Evolutionary conservation across 2,888 invertebrate genomes (phyloP), one percentile per base, ranked within the genome.

Genomic region (Troides aeacus): DNA sequence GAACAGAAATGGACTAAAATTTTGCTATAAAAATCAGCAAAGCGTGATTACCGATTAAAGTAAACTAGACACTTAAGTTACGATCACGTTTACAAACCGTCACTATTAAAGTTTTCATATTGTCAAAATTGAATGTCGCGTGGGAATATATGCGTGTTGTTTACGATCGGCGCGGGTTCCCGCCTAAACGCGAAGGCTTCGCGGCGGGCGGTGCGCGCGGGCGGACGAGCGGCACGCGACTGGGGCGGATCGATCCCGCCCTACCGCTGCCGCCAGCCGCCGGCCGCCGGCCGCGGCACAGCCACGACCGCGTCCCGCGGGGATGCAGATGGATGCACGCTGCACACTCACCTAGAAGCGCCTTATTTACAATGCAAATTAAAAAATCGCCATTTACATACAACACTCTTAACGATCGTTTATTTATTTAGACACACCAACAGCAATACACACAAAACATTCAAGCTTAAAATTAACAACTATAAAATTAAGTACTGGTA

Each of bases 321-420:
- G 92, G 91, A 90, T 92, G 91, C 90, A 89, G 90, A 88, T 90
- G 90, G 88, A 88, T 77, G 83, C 78, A 79, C 76, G 74, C 71
- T 68, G 69, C 70, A 74, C 63, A 59, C n/a, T 12, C 18, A 17
- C 10, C 70, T 71, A 23, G 70, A 71, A 50, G 70, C 60, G 75
- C 73, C 67, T n/a, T 23, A n/a, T 61, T 42, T 58, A 10, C 15
- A 24, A 23, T 24, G 23, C 17, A 8, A 60, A 30, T 60, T 60
- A 36, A 36, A 30, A 60, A 60, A 30, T 30, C 21, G 21, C 21
- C 15, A 18, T 53, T 53, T n/a, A 53, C n/a, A 18, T 7, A 18
- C 53, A n/a, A 7, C 5, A 53, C n/a, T n/a, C 46, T 46, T 12
- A 10, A 12, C 50, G 15, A 46, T 6, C 46, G 6, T 21, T 21